Conservation (phyloP, 2,113 vertebrate genomes). For the Piaya cayana region DNA sequence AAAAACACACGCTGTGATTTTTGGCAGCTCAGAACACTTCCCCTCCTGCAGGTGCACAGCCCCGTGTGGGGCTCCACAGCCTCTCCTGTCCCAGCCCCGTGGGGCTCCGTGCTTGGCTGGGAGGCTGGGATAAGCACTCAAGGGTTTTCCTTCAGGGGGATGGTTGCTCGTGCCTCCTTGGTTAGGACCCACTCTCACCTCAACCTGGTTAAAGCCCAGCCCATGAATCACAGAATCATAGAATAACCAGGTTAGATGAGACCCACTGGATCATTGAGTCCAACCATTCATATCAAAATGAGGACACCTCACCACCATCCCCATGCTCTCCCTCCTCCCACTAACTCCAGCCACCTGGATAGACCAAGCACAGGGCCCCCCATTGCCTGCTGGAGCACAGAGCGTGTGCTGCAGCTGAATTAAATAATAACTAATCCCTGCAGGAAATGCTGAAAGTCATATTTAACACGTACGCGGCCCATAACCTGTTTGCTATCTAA, state of each 20-base stretch:
- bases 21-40: neutral
- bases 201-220: neutral
- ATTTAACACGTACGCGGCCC: neutral
- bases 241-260: too few species aligned
- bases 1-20: neutral
- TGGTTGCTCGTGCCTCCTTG: rapidly evolving
- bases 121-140: neutral
- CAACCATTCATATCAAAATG: too few species aligned
- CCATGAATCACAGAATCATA: too few species aligned
- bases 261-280: too few species aligned
- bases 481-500: conserved; percentile 27
- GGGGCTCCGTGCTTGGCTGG: rapidly evolving
- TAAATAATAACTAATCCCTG: conserved; percentile 6
- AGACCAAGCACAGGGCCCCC: rapidly evolving
- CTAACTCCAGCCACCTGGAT: rapidly evolving
- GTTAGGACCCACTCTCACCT: neutral
- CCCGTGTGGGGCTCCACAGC: neutral
- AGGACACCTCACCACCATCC: neutral
- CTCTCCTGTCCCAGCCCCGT: neutral
- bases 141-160: neutral
- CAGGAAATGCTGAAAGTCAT: conserved; percentile 4
- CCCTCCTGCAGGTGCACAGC: neutral
- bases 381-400: neutral
- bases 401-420: neutral
- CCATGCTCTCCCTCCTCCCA: neutral